phyloP scores from a whole-genome alignment of 2,113 vertebrate genomes.

The Panurus biarmicus region DNA sequence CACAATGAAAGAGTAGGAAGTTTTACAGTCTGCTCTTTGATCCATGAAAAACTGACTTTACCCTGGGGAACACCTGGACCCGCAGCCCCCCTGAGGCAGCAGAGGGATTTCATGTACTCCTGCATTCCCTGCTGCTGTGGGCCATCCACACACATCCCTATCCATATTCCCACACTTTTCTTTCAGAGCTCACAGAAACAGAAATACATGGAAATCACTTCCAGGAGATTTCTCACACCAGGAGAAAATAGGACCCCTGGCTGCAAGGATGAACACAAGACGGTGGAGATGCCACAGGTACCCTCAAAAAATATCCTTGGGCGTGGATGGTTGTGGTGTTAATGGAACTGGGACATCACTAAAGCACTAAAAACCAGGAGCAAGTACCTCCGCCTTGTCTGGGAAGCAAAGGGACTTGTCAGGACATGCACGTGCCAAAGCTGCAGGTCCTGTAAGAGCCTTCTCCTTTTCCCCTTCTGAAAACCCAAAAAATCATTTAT shows the following conservation, averaged over 20 bases:
- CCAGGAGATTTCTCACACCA: neutral
- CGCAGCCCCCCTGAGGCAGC: neutral
- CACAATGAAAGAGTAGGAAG: neutral
- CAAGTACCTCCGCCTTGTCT: accelerated
- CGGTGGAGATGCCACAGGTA: neutral
- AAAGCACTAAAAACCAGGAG: neutral
- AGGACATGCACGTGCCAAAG: neutral
- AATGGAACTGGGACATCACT: neutral
- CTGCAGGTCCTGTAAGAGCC: neutral
- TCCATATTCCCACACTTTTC: accelerated
- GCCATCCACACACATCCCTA: neutral
- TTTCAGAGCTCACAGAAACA: neutral
- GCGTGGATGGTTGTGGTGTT: accelerated
- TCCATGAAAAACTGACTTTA: neutral
- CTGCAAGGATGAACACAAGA: neutral
- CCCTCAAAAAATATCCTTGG: neutral
- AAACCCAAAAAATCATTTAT: neutral
- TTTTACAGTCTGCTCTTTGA: neutral
- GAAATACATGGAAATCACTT: neutral
- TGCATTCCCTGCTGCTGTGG: neutral
- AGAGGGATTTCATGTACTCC: neutral
- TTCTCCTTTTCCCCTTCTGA: neutral
- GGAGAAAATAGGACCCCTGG: neutral
- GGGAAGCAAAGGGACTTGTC: neutral
- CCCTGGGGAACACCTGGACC: neutral